Conservation (phyloP, 2,888 invertebrate genomes). For the Hemaris fuciformis region DNA sequence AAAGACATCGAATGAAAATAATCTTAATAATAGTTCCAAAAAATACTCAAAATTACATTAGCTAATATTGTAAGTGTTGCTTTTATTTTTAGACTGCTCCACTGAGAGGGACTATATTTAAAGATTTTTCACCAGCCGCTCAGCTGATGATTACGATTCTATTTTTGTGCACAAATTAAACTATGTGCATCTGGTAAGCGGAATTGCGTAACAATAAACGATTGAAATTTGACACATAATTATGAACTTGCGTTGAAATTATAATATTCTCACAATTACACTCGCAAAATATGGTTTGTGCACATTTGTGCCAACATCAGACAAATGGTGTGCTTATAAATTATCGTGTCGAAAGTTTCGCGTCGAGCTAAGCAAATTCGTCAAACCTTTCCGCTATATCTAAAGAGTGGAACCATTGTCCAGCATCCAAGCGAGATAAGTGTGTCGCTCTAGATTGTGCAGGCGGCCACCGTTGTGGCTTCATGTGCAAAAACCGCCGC, state of each 20-base stretch:
- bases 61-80: too few relatives aligned
- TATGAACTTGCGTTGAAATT: background rate
- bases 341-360: constrained; percentile 6
- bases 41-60: too few relatives aligned
- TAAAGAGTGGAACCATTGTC: constrained; percentile 36
- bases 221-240: background rate
- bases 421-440: constrained; percentile 47
- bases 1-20: too few relatives aligned
- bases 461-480: constrained; percentile 47
- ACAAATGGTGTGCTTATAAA: constrained; percentile 4
- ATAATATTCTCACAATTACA: background rate
- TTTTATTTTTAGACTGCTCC: too few relatives aligned
- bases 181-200: too few relatives aligned
- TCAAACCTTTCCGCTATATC: constrained; percentile 16
- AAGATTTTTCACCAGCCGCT: background rate
- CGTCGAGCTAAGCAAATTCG: constrained; percentile 18
- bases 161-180: background rate
- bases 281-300: too few relatives aligned
- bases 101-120: background rate
- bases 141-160: background rate
- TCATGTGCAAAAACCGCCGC: constrained; percentile 63
- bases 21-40: too few relatives aligned
- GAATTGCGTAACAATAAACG: background rate
- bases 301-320: too few relatives aligned
- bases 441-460: constrained; percentile 63